Evolutionary conservation across 2,797 vertebrate species (phyloP).

Genomic region (Enteromius anoplus): DNA sequence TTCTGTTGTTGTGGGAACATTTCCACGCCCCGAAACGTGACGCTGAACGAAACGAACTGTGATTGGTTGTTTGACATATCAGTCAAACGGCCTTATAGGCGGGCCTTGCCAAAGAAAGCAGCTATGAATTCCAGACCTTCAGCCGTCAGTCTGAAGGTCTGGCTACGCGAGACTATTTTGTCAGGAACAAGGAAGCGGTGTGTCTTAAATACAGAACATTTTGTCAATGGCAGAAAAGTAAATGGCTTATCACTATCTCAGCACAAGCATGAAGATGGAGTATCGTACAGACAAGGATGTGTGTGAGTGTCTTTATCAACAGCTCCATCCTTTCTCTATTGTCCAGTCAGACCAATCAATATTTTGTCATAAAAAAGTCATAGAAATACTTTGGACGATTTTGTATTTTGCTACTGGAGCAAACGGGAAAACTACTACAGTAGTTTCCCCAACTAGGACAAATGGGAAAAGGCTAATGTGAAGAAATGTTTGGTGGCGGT

Average conservation of each 20-base stretch:
- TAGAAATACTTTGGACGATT: neutral
- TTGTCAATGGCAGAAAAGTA: neutral
- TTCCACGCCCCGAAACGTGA: no score
- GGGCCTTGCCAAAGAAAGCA: no score
- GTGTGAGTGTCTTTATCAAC: neutral
- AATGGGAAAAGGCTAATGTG: slow-evolving; percentile 59
- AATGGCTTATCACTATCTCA: neutral
- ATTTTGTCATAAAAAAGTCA: neutral
- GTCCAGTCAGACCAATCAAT: neutral
- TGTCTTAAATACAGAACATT: neutral
- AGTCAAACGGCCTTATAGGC: no score
- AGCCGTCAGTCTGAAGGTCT: no score
- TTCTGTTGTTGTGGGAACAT: no score
- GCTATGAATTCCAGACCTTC: no score
- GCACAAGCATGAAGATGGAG: neutral
- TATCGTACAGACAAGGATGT: neutral
- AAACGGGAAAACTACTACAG: neutral
- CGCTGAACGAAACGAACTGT: no score
- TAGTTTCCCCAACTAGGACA: neutral
- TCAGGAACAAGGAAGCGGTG: neutral
- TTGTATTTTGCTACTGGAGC: neutral
- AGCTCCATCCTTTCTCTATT: neutral
- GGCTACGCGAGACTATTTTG: no score
- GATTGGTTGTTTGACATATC: no score
- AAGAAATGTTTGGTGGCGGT: slow-evolving; percentile 50